A percentile compares a stretch with the other conserved stretches of the same genome.
Evolutionary conservation across 2,113 vertebrate genomes (phyloP).

Genomic region (Mastomys coucha): DNA sequence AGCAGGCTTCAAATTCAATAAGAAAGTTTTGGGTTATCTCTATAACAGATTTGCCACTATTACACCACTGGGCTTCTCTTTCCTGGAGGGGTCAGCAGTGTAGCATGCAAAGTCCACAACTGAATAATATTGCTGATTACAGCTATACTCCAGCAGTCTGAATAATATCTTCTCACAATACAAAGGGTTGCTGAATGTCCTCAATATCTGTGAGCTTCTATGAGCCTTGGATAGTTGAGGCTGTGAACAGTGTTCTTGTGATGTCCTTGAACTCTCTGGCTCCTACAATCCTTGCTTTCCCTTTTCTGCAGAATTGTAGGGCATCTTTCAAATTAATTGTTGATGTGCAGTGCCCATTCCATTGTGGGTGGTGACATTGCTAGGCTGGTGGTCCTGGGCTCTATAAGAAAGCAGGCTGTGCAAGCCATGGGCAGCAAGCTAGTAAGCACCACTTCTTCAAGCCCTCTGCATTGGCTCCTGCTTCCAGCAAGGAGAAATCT

Average conservation of each 20-base stretch:
- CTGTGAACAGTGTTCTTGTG: neutral
- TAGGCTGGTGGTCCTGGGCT: neutral
- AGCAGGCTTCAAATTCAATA: neutral
- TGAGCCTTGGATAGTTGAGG: neutral
- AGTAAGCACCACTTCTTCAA: neutral
- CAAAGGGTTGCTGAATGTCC: neutral
- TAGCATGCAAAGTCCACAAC: neutral
- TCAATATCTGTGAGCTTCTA: neutral
- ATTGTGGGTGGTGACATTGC: neutral
- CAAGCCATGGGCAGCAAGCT: neutral
- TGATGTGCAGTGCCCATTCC: neutral
- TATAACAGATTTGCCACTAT: neutral
- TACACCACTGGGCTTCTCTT: neutral
- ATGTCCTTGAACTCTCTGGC: neutral
- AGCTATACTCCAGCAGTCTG: too few relatives aligned
- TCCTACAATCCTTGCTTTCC: neutral
- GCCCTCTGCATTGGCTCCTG: neutral
- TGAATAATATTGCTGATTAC: neutral
- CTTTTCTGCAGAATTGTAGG: neutral
- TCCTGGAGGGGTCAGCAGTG: neutral
- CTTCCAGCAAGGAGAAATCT: neutral
- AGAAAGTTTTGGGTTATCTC: neutral
- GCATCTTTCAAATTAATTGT: too few relatives aligned
- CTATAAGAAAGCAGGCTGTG: neutral
- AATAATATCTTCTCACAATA: neutral